Base-by-base conservation (phyloP, 2,113 vertebrate species). In the Ptilorrhoa leucosticta region DNA sequence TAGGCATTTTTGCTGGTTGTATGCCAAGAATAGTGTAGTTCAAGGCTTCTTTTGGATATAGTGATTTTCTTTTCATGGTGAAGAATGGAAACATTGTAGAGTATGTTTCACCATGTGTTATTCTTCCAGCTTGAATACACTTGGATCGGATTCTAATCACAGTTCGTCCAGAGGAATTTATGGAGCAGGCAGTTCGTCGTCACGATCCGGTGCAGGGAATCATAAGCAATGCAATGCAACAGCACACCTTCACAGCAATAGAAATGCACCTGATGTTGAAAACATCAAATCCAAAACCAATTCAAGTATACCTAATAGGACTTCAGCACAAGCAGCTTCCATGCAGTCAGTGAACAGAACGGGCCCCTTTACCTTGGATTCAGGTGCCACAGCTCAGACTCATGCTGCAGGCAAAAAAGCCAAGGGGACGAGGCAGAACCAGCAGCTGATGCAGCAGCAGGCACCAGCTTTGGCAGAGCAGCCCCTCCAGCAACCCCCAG, bases 71-170 rank as follows among this genome's bases (percentile, higher is more conserved):
- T 61, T 42, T 54, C 37, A 4, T 40, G 42, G 37, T 79, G 24
- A 93, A 70, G 39, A 66, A 50, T 27, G 31, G 53, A 85, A 88
- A 68, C 37, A 2, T 21, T 50, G 64, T 42, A 23, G 30, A 66
- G 24, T 80, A 4, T 54, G 24, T 86, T 83, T 93, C 61, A 96
- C 89, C 18, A 12, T 11, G 83, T 89, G 16, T 93, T 96, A 23
- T 85, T 93, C 78, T 98, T 97, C 50, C 96, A 99, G 99, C 98
- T 98, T 98, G 97, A 99, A 98, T 56, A 97, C 98, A 50, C 98
- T 98, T 90, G 97, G 97, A 92, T 98, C 98, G 14, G 99, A 99
- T 83, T 96, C 98, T 20, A 91, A 98, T 91, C 99, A 98, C 91
- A 97, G 96, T 97, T 97, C 98, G 13, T 95, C 96, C 84, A 98